Evolutionary conservation across 2,113 vertebrate species (phyloP).

Genomic region (Hemiprocne comata): DNA sequence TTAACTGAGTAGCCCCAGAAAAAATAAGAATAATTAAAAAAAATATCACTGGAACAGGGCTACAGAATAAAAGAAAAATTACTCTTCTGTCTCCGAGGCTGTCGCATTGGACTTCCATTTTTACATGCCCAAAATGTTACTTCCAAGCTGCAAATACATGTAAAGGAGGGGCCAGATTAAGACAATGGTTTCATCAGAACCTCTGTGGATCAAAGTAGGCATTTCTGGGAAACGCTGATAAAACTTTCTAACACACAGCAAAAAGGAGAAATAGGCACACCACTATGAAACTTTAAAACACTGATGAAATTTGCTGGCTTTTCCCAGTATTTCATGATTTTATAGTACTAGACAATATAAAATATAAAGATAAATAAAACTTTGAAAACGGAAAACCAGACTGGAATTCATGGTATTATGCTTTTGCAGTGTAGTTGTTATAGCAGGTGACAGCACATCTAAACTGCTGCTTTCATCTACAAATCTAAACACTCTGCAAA

Average conservation of each 20-base stretch:
- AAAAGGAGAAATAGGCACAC: conserved; percentile 85
- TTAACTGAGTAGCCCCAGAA: background rate
- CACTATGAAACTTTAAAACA: conserved; percentile 85
- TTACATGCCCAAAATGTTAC: background rate
- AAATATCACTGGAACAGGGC: background rate
- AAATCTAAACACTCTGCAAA: conserved; percentile 51
- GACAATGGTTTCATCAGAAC: conserved; percentile 54
- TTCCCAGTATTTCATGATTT: conserved; percentile 69
- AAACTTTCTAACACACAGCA: conserved; percentile 84
- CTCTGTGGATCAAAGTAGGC: conserved; percentile 43
- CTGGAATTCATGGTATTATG: conserved; percentile 69
- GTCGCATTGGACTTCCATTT: background rate
- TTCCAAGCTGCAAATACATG: background rate
- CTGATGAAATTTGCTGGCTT: conserved; percentile 81
- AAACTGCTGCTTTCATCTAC: conserved; percentile 57
- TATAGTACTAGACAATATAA: conserved; percentile 75
- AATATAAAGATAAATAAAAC: conserved; percentile 76
- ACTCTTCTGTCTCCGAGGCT: background rate
- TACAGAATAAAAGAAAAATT: background rate
- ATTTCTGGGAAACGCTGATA: conserved; percentile 88
- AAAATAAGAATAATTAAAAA: background rate
- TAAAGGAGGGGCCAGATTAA: conserved; percentile 16
- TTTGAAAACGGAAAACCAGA: conserved; percentile 77
- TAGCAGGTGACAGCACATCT: conserved; percentile 71
- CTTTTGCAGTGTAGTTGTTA: conserved; percentile 72